phyloP scores from a whole-genome alignment of 2,797 vertebrate species.

The Emydoidea blandingii region DNA sequence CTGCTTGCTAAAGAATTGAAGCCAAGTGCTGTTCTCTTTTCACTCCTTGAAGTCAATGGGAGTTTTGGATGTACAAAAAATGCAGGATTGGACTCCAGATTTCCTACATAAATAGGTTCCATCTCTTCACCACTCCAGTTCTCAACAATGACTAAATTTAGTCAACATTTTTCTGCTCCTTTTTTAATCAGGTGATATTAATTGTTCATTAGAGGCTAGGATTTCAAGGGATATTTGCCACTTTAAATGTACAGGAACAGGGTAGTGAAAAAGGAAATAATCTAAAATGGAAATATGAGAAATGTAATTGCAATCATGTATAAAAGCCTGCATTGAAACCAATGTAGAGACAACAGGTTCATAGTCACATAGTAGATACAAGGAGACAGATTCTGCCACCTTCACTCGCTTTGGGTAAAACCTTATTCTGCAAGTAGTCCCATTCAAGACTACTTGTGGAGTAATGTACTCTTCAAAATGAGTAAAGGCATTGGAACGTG shows the following conservation, averaged over 20 bases:
- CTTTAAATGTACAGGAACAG: background rate
- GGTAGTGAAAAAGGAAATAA: background rate
- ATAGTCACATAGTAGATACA: background rate
- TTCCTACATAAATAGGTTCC: fast-evolving
- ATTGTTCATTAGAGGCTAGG: background rate
- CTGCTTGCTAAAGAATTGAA: background rate
- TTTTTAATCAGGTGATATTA: background rate
- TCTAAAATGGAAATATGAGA: background rate
- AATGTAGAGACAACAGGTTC: background rate
- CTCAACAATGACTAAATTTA: background rate
- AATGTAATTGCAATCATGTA: background rate
- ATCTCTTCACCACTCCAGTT: background rate
- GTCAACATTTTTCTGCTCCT: background rate
- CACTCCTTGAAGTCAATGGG: background rate
- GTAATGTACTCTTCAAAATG: background rate
- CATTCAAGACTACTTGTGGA: background rate
- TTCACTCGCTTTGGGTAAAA: background rate
- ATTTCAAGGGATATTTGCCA: background rate
- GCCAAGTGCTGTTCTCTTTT: background rate
- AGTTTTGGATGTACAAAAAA: background rate
- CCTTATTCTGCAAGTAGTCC: background rate
- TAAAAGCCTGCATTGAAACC: background rate
- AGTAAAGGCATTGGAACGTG: background rate
- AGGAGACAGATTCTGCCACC: fast-evolving
- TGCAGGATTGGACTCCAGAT: background rate